Conservation (phyloP, 53 echinoderm and acorn worm genomes). For the Luidia sarsii region DNA sequence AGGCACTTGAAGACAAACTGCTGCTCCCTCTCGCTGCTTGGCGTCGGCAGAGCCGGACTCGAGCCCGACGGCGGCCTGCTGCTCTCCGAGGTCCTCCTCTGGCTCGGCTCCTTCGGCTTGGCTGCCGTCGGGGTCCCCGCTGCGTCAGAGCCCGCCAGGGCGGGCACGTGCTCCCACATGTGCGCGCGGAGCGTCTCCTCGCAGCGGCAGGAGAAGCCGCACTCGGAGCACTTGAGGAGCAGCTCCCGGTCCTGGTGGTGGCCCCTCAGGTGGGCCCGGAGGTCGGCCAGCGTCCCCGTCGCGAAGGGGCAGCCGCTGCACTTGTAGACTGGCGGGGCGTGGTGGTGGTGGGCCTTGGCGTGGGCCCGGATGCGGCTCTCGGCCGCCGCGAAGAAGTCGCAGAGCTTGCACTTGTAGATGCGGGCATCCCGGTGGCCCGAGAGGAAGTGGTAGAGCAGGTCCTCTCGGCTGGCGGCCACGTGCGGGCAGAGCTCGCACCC, state of each 20-base stretch:
- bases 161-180: constrained; percentile 88
- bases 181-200: constrained; percentile 72
- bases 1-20: constrained; percentile 77
- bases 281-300: constrained; percentile 50
- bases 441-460: constrained; percentile 80
- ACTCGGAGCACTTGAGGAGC: constrained; percentile 89
- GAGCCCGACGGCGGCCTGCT: not conserved
- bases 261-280: constrained; percentile 72
- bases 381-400: constrained; percentile 87
- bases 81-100: not conserved
- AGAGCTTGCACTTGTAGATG: constrained; percentile 90
- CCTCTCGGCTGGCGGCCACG: constrained; percentile 56
- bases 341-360: constrained; percentile 69
- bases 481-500: constrained; percentile 75
- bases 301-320: constrained; percentile 75
- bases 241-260: constrained; percentile 75
- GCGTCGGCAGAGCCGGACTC: not conserved
- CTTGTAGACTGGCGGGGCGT: constrained; percentile 31
- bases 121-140: not conserved
- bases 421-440: constrained; percentile 74
- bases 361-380: constrained; percentile 68
- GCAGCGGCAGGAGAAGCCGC: constrained; percentile 81
- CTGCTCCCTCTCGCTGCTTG: constrained; percentile 17
- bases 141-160: no score
- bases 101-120: not conserved